Conservation (phyloP, 2,113 vertebrate genomes). For the Chrysochloris asiatica region DNA sequence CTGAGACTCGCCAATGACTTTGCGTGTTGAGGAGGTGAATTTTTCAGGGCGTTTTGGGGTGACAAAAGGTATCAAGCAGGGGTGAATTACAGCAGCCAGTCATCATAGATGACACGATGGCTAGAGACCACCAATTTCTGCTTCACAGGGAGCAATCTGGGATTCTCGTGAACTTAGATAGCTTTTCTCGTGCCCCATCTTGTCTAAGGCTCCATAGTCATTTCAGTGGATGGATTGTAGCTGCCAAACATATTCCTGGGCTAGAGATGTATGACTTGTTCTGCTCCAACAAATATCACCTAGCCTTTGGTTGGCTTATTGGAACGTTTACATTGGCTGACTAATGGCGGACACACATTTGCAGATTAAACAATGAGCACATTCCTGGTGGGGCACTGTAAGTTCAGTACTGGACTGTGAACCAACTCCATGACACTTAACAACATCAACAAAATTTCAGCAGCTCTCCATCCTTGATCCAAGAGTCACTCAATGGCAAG, state of each 20-base stretch:
- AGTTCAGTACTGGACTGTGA: no score
- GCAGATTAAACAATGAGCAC: not conserved
- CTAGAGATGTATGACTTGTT: not conserved
- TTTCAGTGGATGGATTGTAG: not conserved
- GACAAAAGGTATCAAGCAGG: not conserved
- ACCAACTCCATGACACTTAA: no score
- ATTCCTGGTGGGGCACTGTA: no score
- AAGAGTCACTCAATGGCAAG: constrained; percentile 1
- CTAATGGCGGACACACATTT: not conserved
- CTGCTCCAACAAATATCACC: not conserved
- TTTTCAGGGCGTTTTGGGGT: not conserved
- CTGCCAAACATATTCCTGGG: not conserved
- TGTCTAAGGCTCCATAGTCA: not conserved
- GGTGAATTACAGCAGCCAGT: not conserved
- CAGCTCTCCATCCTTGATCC: not conserved
- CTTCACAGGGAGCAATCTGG: not conserved
- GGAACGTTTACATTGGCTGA: not conserved
- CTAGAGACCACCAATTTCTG: not conserved
- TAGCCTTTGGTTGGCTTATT: constrained; percentile 15
- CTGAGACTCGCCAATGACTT: not conserved
- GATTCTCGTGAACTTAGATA: not conserved
- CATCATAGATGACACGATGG: not conserved
- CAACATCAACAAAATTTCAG: no score
- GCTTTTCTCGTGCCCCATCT: not conserved
- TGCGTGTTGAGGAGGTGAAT: not conserved